Evolutionary conservation across 1,140 invertebrate genomes (phyloP).

Genomic region (Dufourea novaeangliae): DNA sequence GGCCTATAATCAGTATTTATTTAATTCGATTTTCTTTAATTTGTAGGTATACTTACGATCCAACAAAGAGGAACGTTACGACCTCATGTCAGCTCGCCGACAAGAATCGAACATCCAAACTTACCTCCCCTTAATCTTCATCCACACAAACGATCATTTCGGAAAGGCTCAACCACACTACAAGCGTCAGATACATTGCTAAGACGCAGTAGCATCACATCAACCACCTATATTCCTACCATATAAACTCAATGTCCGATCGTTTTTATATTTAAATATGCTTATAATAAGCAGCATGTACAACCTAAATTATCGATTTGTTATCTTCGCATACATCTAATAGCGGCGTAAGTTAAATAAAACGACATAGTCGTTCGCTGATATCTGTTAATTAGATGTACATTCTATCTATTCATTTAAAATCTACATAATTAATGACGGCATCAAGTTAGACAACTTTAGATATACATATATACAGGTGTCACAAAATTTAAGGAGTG

Average conservation of each 20-base stretch:
- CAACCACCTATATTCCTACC: constrained; percentile 76
- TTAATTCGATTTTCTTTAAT: not conserved
- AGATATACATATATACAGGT: constrained; percentile 26
- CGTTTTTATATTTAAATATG: constrained; percentile 8
- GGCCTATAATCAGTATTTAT: not conserved
- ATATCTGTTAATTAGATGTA: constrained; percentile 12
- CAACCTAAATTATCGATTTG: constrained; percentile 31
- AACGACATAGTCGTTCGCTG: constrained; percentile 33
- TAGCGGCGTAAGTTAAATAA: constrained; percentile 36
- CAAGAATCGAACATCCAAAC: constrained; percentile 90
- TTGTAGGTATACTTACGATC: constrained; percentile 68
- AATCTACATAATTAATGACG: constrained; percentile 41
- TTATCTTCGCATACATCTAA: constrained; percentile 37
- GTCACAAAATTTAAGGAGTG: too few species aligned
- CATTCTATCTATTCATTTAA: constrained; percentile 44
- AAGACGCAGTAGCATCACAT: constrained; percentile 70
- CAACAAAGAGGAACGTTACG: constrained; percentile 71
- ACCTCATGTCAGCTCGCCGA: constrained; percentile 88
- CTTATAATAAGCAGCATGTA: constrained; percentile 33
- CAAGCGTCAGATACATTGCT: constrained; percentile 84
- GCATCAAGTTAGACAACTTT: constrained; percentile 28
- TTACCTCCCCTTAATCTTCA: constrained; percentile 88
- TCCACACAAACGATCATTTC: constrained; percentile 80
- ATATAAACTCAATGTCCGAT: constrained; percentile 65
- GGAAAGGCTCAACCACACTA: constrained; percentile 83